Percentiles rank a stretch among this genome's conserved stretches.
Conservation (phyloP, 2,113 vertebrate species). For the Coracopsis vasa region DNA sequence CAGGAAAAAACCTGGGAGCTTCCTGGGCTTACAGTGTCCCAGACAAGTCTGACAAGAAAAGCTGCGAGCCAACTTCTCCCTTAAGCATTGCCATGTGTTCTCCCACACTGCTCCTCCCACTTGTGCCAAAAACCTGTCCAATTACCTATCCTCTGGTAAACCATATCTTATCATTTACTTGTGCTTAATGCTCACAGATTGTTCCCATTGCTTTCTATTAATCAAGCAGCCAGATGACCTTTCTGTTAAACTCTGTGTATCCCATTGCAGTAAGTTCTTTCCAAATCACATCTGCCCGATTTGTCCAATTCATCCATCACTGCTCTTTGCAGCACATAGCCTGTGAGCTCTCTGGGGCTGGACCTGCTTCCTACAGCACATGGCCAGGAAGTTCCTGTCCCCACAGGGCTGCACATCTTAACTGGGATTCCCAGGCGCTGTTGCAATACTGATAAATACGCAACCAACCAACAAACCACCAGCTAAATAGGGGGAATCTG, state of each 20-base stretch:
- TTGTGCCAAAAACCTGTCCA: slow-evolving; percentile 24
- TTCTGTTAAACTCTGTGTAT: not conserved
- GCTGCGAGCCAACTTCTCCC: not conserved
- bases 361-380: not conserved
- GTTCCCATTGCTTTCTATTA: not conserved
- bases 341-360: not conserved
- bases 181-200: not conserved
- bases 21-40: not conserved
- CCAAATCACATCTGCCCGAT: not conserved
- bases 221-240: not conserved
- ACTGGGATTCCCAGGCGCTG: not conserved
- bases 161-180: not conserved
- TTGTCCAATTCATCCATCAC: not conserved
- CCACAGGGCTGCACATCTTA: not conserved
- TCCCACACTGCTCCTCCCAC: not conserved
- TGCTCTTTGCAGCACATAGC: not conserved
- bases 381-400: not conserved
- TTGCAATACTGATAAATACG: not conserved
- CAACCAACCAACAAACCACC: not conserved
- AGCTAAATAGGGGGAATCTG: not conserved
- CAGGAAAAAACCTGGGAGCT: not conserved
- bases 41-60: not conserved
- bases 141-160: slow-evolving; percentile 3
- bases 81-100: slow-evolving; percentile 31
- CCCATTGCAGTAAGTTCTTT: not conserved